These are phyloP conservation scores for Melanotaenia boesemani DNA, from an alignment of 2,797 vertebrate genomes.

Conservation along the genomic window DNA sequence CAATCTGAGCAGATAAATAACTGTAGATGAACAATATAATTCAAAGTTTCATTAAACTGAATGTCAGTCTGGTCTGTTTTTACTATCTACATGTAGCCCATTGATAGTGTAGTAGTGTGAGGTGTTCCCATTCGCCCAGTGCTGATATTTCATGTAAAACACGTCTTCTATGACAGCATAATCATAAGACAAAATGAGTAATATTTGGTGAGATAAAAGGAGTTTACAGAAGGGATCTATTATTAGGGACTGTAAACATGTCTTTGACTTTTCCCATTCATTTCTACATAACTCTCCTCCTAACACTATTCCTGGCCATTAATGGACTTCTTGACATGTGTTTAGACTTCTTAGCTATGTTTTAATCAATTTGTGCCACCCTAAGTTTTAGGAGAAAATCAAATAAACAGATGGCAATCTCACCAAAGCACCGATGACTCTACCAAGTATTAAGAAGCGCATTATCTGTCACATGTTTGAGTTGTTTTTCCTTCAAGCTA, in stretches of 20 bases:
- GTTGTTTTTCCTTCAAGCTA: conserved; percentile 36
- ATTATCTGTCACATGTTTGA: conserved; percentile 61
- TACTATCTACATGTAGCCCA: conserved; percentile 8
- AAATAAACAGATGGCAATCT: conserved; percentile 82
- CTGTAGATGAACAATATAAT: conserved; percentile 26
- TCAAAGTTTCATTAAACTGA: conserved; percentile 20
- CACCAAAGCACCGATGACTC: conserved; percentile 59
- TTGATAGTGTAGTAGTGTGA: background rate
- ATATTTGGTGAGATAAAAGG: conserved; percentile 53
- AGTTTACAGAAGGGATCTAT: conserved; percentile 62
- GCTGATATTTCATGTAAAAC: conserved; percentile 35
- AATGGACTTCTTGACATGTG: conserved; percentile 75
- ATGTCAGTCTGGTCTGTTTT: conserved; percentile 8
- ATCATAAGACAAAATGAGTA: conserved; percentile 53
- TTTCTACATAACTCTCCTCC: conserved; percentile 55
- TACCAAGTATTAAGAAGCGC: conserved; percentile 62
- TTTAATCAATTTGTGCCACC: conserved; percentile 76
- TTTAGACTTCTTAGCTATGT: conserved; percentile 71
- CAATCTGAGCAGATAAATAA: background rate
- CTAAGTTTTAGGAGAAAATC: conserved; percentile 71
- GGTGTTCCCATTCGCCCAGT: conserved; percentile 18
- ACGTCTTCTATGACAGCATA: conserved; percentile 47
- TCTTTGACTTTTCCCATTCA: conserved; percentile 68
- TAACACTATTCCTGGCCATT: conserved; percentile 52
- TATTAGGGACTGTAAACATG: conserved; percentile 65